phyloP scores from a whole-genome alignment of 1,140 invertebrate species.

The Ips typographus region DNA sequence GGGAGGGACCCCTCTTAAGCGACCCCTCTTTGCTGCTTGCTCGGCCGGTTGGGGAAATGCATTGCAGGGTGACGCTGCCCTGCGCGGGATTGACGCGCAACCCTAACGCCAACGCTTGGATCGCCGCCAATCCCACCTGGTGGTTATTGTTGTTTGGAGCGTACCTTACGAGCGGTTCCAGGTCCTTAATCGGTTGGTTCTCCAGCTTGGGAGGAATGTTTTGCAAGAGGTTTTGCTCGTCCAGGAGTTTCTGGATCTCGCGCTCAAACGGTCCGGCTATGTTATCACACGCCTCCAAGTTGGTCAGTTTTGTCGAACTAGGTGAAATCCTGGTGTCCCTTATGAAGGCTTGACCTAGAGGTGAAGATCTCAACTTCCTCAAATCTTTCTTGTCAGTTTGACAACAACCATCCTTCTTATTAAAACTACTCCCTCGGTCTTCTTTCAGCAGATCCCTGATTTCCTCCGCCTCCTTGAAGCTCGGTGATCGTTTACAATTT shows the following conservation, averaged over 20 bases:
- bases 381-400: slow-evolving; percentile 65
- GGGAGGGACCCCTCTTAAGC: slow-evolving; percentile 48
- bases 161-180: slow-evolving; percentile 51
- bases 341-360: slow-evolving; percentile 49
- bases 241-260: slow-evolving; percentile 72
- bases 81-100: slow-evolving; percentile 48
- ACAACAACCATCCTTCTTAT: slow-evolving; percentile 60
- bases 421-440: slow-evolving; percentile 55
- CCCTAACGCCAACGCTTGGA: slow-evolving; percentile 59
- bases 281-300: slow-evolving; percentile 52
- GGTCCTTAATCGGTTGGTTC: slow-evolving; percentile 56
- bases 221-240: slow-evolving; percentile 66
- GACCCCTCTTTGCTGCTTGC: slow-evolving; percentile 52
- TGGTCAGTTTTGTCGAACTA: slow-evolving; percentile 53
- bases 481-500: slow-evolving; percentile 50
- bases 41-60: slow-evolving; percentile 48
- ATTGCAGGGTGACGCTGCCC: slow-evolving; percentile 49
- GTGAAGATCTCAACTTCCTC: slow-evolving; percentile 51
- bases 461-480: slow-evolving; percentile 52
- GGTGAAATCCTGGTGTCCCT: slow-evolving; percentile 51
- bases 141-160: slow-evolving; percentile 59
- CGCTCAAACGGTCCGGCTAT: slow-evolving; percentile 65
- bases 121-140: slow-evolving; percentile 63
- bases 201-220: slow-evolving; percentile 60
- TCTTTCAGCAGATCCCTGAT: slow-evolving; percentile 49